Percentiles rank a stretch among this genome's conserved stretches.
Conservation (phyloP, 2,888 invertebrate species). For the Caenorhabditis sulstoni region DNA sequence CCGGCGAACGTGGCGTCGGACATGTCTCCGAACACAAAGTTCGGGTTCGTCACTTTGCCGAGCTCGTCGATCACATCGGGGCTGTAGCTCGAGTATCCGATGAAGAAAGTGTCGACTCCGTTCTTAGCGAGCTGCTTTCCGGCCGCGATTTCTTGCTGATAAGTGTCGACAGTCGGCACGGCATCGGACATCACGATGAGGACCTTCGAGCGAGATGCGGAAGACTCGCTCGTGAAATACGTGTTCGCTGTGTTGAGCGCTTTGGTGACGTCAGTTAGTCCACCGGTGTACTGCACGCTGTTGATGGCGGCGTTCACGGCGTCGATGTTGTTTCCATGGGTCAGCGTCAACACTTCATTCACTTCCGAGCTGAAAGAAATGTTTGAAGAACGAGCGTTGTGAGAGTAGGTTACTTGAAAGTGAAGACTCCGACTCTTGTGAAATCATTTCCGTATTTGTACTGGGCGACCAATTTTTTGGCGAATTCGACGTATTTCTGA, state of each 20-base stretch:
- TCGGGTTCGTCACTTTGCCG: constrained; percentile 43
- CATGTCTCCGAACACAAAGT: constrained; percentile 46
- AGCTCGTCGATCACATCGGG: constrained; percentile 31
- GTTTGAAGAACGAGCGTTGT: no score
- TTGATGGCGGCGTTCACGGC: constrained; percentile 27
- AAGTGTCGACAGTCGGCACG: constrained; percentile 55
- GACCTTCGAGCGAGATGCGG: constrained; percentile 16
- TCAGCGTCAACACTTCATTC: background rate
- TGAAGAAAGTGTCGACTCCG: constrained; percentile 43
- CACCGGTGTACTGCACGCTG: constrained; percentile 52
- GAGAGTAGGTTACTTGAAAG: constrained; percentile 35
- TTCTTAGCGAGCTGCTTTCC: constrained; percentile 16
- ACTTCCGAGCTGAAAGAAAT: constrained; percentile 27
- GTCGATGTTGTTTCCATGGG: constrained; percentile 31
- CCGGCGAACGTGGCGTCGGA: constrained; percentile 28
- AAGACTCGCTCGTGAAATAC: constrained; percentile 22
- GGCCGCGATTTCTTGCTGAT: constrained; percentile 30
- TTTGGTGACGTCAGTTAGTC: constrained; percentile 50
- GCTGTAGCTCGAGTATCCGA: constrained; percentile 41
- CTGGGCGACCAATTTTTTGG: constrained; percentile 40
- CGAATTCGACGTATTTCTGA: constrained; percentile 43
- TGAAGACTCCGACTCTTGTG: constrained; percentile 49
- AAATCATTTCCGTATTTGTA: constrained; percentile 41
- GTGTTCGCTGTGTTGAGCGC: constrained; percentile 26
- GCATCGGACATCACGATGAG: constrained; percentile 52